These are phyloP conservation scores for Desoria tigrina DNA, from an alignment of 2,888 invertebrate species.

Conservation along the genomic window DNA sequence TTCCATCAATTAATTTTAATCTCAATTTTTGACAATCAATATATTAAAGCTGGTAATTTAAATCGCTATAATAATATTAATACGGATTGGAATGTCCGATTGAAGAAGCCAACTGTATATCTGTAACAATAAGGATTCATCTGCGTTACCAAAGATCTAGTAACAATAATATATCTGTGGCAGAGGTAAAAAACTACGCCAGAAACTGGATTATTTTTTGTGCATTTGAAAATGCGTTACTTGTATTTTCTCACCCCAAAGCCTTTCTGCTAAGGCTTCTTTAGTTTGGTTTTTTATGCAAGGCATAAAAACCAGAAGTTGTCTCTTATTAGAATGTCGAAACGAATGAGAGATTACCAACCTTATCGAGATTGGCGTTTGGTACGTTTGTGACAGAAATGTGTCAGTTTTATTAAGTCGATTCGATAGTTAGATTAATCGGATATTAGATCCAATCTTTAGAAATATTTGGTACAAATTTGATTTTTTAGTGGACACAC, in stretches of 20 bases:
- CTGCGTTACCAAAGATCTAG: too few species aligned
- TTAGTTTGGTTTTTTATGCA: too few species aligned
- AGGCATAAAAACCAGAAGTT: not conserved
- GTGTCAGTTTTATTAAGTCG: not conserved
- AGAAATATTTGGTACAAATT: not conserved
- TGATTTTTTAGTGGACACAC: not conserved
- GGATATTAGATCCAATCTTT: not conserved
- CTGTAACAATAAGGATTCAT: too few species aligned
- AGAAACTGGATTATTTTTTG: too few species aligned
- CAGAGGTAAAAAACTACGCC: too few species aligned
- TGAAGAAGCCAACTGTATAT: too few species aligned
- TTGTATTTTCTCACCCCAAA: too few species aligned
- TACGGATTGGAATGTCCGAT: not conserved
- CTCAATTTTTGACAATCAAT: constrained; percentile 17
- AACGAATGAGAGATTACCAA: not conserved
- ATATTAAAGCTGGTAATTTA: constrained; percentile 5
- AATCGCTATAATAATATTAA: not conserved
- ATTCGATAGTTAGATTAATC: not conserved
- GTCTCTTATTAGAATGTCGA: constrained; percentile 1
- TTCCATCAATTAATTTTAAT: constrained; percentile 23
- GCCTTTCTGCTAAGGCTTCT: too few species aligned
- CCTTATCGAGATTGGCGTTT: not conserved
- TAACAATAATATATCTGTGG: too few species aligned
- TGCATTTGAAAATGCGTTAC: too few species aligned
- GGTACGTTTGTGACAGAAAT: not conserved